Conservation (phyloP, 2,113 vertebrate genomes). For the Lamprotornis superbus region DNA sequence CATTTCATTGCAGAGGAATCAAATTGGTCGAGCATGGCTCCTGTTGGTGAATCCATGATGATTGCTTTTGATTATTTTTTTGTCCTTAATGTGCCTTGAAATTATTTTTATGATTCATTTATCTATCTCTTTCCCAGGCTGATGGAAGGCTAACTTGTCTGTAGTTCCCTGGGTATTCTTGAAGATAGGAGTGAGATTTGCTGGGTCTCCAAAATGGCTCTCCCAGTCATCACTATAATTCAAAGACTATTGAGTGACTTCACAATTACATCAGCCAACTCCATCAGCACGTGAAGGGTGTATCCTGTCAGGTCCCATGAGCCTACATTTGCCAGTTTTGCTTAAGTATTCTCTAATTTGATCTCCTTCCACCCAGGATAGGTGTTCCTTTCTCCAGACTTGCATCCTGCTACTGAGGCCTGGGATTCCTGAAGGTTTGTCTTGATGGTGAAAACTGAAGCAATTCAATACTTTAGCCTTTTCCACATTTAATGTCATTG, state of each 20-base stretch:
- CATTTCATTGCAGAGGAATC: background rate
- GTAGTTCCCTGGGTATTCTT: background rate
- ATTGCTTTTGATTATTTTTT: background rate
- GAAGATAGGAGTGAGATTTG: background rate
- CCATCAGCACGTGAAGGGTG: background rate
- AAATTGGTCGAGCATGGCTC: background rate
- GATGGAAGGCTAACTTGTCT: background rate
- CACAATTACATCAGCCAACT: background rate
- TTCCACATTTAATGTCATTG: background rate
- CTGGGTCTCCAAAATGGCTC: background rate
- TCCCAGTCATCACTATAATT: background rate
- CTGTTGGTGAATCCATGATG: background rate
- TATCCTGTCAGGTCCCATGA: background rate
- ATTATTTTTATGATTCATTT: background rate
- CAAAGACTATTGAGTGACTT: background rate
- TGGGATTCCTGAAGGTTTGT: background rate
- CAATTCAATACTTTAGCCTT: background rate
- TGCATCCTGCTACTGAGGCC: background rate
- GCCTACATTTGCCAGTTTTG: background rate
- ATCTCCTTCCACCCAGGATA: background rate
- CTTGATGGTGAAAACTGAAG: background rate
- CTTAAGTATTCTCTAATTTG: background rate
- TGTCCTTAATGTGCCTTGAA: background rate
- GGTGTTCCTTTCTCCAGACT: background rate
- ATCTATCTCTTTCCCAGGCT: background rate